Evolutionary conservation across 2,113 vertebrate genomes (phyloP), one percentile per base, ranked within the genome.

Genomic region (Dipodomys merriami): DNA sequence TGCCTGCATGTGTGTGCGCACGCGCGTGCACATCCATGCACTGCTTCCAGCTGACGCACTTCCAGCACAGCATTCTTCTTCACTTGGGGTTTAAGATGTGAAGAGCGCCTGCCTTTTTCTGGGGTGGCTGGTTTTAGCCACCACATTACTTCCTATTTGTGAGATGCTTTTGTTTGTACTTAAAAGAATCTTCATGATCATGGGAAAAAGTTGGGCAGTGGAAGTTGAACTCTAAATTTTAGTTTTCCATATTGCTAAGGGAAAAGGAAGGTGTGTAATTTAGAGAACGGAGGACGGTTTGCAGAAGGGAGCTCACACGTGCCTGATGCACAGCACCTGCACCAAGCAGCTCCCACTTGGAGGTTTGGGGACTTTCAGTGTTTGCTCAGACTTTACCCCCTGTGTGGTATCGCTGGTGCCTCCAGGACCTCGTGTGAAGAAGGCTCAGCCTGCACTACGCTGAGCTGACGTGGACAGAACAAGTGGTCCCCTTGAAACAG

Each of bases 261-360:
- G 6, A 77, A 71, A 74, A 92, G 60, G 68, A 80, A 62, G 19
- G 65, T 11, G 65, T 7, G 53, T 16, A 57, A 57, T 13, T 57
- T 57, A 57, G 15, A 33, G 25, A 22, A 13, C 16, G 5, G 39
- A 65, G 67, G 69, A 1, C 7, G n/a, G 83, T 49, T 10, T 16
- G 0, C 15, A n/a, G 3, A 12, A 6, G 8, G 0, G 1, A 27
- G 46, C 22, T 13, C 20, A 22, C 2, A 8, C 12, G 1, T 27
- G 10, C 46, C 49, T 57, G 5, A 19, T 35, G 13, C 46, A 9
- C 3, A 25, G 1, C 18, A 25, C n/a, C 19, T 0, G 83, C 23
- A 22, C 23, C 6, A 22, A 35, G n/a, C 18, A 6, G 33, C 35
- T 46, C 2, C 35, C 35, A 39, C 27, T 29, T 29, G 62, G 33